Conservation (phyloP, 2,113 vertebrate species). For the Microtus montanus region DNA sequence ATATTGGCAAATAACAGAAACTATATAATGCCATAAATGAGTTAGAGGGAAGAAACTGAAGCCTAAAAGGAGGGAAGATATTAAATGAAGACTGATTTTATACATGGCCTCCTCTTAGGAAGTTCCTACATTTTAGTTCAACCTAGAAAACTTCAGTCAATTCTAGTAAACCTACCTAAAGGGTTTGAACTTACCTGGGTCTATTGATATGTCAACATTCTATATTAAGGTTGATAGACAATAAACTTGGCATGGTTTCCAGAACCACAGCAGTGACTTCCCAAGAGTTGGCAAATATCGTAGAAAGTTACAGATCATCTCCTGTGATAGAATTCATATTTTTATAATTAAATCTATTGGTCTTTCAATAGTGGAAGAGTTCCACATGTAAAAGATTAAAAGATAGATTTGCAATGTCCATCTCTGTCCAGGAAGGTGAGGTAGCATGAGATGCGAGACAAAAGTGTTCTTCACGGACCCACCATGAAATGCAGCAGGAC, state of each 20-base stretch:
- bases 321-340: not conserved
- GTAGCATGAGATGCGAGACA: not conserved
- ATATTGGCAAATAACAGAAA: not conserved
- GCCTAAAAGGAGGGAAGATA: not conserved
- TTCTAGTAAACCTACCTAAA: conserved; percentile 5
- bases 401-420: not conserved
- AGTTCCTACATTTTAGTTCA: not conserved
- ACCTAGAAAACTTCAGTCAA: not conserved
- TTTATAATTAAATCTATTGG: not conserved
- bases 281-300: not conserved
- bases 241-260: not conserved
- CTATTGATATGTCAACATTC: conserved; percentile 28
- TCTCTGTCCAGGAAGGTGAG: not conserved
- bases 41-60: not conserved
- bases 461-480: not conserved
- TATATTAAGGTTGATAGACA: not conserved
- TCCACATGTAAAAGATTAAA: not conserved
- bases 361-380: not conserved
- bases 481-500: not conserved
- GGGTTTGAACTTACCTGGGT: not conserved
- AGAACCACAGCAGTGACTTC: not conserved
- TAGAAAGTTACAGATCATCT: not conserved
- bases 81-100: not conserved
- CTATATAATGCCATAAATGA: not conserved
- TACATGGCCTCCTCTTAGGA: not conserved